Conservation (phyloP, 1,140 invertebrate genomes). For the Aphaenogaster rudis region DNA sequence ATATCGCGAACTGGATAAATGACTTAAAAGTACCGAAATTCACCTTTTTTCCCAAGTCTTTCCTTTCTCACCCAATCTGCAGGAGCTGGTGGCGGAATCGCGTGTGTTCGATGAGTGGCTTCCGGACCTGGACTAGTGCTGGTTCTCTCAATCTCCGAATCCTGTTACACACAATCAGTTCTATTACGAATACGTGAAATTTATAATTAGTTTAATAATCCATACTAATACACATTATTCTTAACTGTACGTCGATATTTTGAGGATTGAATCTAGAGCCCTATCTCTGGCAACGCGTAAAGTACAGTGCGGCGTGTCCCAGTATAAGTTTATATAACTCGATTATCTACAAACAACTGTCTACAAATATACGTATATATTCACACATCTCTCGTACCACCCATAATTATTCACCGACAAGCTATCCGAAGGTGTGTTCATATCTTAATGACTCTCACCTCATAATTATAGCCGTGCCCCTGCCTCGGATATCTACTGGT, state of each 20-base stretch:
- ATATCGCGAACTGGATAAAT: slow-evolving; percentile 22
- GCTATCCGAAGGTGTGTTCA: background rate
- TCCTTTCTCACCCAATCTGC: slow-evolving; percentile 95
- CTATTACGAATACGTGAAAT: background rate
- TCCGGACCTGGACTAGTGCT: slow-evolving; percentile 86
- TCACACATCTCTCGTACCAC: background rate
- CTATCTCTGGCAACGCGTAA: background rate
- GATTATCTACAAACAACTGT: background rate
- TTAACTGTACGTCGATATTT: background rate
- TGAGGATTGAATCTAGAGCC: background rate
- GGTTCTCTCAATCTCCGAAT: slow-evolving; percentile 85
- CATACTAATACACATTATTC: background rate
- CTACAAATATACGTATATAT: background rate
- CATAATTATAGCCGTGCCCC: slow-evolving; percentile 85
- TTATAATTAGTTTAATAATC: background rate
- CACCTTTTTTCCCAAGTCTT: slow-evolving; percentile 97
- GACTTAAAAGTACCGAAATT: slow-evolving; percentile 97
- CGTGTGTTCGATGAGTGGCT: slow-evolving; percentile 85
- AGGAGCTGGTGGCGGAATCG: slow-evolving; percentile 87
- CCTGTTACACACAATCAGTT: slow-evolving; percentile 78
- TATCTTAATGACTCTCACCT: slow-evolving; percentile 76
- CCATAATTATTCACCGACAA: slow-evolving; percentile 17
- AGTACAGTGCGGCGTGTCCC: background rate
- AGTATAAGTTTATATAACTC: background rate
- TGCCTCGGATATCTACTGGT: slow-evolving; percentile 86